Conservation (phyloP, 2,113 vertebrate species). For the Dendrocopos noguchii region DNA sequence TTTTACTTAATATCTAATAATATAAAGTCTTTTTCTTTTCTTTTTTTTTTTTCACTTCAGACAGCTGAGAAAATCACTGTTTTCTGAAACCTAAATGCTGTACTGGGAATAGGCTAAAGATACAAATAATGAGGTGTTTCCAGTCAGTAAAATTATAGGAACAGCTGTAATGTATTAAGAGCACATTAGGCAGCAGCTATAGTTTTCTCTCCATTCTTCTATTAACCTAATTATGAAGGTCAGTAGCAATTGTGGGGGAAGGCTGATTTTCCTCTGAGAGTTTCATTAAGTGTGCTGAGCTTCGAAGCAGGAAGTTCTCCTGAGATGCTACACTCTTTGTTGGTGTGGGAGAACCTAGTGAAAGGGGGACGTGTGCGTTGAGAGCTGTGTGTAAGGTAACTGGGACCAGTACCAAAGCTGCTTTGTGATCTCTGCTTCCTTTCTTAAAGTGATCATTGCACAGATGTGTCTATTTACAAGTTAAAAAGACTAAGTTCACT, state of each 20-base stretch:
- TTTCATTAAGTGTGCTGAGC: background rate
- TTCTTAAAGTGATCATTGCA: background rate
- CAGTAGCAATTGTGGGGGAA: background rate
- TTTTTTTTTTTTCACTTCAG: background rate
- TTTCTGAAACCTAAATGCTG: background rate
- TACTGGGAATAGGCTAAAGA: background rate
- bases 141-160: slow-evolving; percentile 26
- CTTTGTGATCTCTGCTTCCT: background rate
- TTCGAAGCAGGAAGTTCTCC: background rate
- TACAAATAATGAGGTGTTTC: slow-evolving; percentile 36
- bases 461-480: background rate
- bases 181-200: background rate
- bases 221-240: background rate
- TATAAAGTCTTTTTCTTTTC: background rate
- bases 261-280: background rate
- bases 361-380: background rate
- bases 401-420: background rate
- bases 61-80: background rate
- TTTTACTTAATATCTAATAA: background rate
- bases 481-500: background rate
- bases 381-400: background rate
- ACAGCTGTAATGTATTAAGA: slow-evolving; percentile 43
- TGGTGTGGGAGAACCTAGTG: background rate
- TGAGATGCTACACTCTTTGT: background rate
- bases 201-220: slow-evolving; percentile 9